Evolutionary conservation across 2,113 vertebrate genomes (phyloP).

Genomic region (Hemichromis elongatus): DNA sequence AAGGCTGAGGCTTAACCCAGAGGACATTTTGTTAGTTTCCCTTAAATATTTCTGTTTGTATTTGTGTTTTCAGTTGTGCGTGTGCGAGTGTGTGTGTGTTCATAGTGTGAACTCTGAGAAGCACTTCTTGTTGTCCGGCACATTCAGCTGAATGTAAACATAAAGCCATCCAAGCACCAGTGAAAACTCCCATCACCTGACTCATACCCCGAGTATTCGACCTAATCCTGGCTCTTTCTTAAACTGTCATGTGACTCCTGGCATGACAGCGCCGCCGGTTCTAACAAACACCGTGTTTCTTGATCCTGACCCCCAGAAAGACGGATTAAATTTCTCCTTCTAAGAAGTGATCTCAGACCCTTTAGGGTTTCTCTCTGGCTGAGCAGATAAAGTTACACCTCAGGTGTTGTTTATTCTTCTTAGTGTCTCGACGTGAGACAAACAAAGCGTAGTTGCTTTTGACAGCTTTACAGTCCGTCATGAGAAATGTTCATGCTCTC

Average conservation of each 20-base stretch:
- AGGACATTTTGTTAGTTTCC: not conserved
- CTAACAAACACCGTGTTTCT: not conserved
- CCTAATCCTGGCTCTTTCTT: not conserved
- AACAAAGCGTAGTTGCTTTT: not conserved
- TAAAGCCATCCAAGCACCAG: slow-evolving; percentile 19
- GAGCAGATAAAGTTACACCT: not conserved
- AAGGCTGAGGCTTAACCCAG: not conserved
- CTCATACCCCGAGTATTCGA: not conserved
- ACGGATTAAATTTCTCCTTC: not conserved
- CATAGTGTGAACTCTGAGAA: not conserved
- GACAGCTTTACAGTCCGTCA: not conserved
- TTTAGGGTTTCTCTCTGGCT: not conserved
- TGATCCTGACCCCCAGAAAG: not conserved
- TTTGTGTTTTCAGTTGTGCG: not conserved
- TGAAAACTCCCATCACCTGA: not conserved
- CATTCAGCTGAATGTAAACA: not conserved
- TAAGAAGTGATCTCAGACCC: not conserved
- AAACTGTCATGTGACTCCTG: slow-evolving; percentile 11
- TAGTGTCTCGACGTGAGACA: not conserved
- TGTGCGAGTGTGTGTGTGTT: not conserved
- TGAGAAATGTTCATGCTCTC: not conserved
- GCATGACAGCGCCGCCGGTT: not conserved
- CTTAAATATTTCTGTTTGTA: not conserved
- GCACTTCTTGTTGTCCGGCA: not conserved
- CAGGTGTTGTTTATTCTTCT: not conserved